A percentile compares a stretch with the other conserved stretches of the same genome.
These are phyloP conservation scores for Cyprinodon variegatus DNA, from an alignment of 2,113 vertebrate genomes.

Conservation along the genomic window DNA sequence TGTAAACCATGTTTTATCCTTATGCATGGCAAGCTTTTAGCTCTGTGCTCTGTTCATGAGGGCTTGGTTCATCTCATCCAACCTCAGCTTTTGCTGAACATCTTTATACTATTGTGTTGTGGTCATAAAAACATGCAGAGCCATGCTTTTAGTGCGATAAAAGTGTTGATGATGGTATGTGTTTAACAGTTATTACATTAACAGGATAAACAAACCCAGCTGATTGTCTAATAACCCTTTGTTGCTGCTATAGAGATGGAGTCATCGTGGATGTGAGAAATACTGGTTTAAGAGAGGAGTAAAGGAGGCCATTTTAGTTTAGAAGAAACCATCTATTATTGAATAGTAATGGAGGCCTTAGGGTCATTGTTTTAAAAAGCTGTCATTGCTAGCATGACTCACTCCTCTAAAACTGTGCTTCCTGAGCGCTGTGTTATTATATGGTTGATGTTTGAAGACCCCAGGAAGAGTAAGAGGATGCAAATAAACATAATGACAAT, in stretches of 20 bases:
- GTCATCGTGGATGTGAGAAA: too few relatives aligned
- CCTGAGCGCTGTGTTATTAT: too few relatives aligned
- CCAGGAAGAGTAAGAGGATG: too few relatives aligned
- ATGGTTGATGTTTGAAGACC: too few relatives aligned
- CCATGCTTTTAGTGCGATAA: constrained; percentile 17
- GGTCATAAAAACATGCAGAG: neutral
- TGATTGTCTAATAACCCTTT: neutral
- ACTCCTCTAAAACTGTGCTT: too few relatives aligned
- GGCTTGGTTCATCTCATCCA: neutral
- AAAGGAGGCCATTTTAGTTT: too few relatives aligned
- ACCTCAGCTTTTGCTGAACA: neutral
- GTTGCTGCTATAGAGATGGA: neutral
- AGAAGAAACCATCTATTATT: too few relatives aligned
- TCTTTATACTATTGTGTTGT: neutral
- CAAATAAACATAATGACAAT: too few relatives aligned
- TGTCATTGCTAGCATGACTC: too few relatives aligned
- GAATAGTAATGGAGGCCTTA: too few relatives aligned
- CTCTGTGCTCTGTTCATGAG: neutral
- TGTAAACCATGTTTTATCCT: constrained; percentile 12
- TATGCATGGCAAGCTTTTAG: constrained; percentile 23
- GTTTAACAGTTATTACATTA: constrained; percentile 17
- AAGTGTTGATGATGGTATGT: constrained; percentile 5
- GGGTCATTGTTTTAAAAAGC: too few relatives aligned
- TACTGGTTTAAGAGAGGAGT: too few relatives aligned
- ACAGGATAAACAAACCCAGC: neutral